Percentiles rank a stretch among this genome's conserved stretches.
Evolutionary conservation across 2,888 invertebrate species (phyloP).

Genomic region (Lutraria lutraria): DNA sequence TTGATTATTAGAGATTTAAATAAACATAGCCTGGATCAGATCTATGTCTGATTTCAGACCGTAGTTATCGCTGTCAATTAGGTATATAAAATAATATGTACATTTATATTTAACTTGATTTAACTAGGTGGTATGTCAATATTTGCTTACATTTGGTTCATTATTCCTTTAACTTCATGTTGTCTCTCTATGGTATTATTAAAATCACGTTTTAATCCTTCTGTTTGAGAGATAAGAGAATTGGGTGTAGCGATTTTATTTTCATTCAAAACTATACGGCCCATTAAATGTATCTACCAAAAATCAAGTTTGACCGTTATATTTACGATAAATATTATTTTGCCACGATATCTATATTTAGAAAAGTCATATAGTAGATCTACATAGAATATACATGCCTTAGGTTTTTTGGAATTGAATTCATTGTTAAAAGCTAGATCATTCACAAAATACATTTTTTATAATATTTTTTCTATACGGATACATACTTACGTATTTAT

Average conservation of each 20-base stretch:
- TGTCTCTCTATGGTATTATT: slow-evolving; percentile 28
- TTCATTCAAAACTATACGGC: no score
- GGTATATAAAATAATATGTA: slow-evolving; percentile 9
- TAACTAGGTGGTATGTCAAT: slow-evolving; percentile 28
- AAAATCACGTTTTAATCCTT: slow-evolving; percentile 41
- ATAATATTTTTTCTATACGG: no score
- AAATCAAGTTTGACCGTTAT: no score
- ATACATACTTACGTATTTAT: no score
- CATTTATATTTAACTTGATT: neutral
- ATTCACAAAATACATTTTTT: no score
- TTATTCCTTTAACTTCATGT: neutral
- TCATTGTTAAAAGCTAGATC: no score
- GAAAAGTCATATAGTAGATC: no score
- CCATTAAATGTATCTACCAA: no score
- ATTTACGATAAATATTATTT: no score
- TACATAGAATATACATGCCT: no score
- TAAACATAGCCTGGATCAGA: neutral
- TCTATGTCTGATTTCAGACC: neutral
- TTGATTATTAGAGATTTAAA: neutral
- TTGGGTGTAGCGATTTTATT: neutral
- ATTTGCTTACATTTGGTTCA: slow-evolving; percentile 36
- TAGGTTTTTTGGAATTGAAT: no score
- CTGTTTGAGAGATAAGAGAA: neutral
- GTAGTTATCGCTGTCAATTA: neutral
- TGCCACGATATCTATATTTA: no score